phyloP scores from a whole-genome alignment of 2,797 vertebrate genomes.

The Anguilla obscura region DNA sequence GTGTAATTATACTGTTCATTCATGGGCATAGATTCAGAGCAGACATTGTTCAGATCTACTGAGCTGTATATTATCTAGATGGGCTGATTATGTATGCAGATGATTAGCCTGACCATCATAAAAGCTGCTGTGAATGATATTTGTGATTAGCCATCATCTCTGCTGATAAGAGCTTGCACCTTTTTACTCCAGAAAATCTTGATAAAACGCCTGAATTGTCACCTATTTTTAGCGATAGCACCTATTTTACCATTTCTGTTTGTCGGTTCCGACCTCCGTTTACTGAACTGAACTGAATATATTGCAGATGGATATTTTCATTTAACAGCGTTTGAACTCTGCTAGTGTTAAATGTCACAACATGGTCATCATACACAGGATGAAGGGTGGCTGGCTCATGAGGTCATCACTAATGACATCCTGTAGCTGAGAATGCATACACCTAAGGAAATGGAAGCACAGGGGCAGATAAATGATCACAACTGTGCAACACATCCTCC shows the following conservation, averaged over 20 bases:
- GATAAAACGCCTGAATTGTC: too few relatives aligned
- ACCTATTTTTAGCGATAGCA: too few relatives aligned
- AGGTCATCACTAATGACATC: background rate
- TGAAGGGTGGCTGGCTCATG: background rate
- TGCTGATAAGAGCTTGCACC: background rate
- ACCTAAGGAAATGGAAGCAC: background rate
- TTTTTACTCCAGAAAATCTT: too few relatives aligned
- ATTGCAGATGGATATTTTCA: background rate
- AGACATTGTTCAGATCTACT: background rate
- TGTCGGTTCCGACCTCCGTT: background rate
- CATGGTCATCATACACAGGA: background rate
- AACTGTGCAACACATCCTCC: background rate
- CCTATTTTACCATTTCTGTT: background rate
- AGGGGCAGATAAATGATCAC: background rate
- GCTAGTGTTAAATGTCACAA: background rate
- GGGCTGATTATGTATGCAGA: background rate
- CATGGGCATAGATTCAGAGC: background rate
- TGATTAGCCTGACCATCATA: background rate
- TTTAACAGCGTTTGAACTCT: background rate
- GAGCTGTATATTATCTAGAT: background rate
- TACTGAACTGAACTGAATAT: background rate
- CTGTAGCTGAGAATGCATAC: background rate
- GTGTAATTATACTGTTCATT: background rate
- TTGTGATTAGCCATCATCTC: background rate
- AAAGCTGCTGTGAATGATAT: background rate